Evolutionary conservation across 2,888 invertebrate species (phyloP), one percentile per base, ranked within the genome.

Genomic region (Rhagium mordax): DNA sequence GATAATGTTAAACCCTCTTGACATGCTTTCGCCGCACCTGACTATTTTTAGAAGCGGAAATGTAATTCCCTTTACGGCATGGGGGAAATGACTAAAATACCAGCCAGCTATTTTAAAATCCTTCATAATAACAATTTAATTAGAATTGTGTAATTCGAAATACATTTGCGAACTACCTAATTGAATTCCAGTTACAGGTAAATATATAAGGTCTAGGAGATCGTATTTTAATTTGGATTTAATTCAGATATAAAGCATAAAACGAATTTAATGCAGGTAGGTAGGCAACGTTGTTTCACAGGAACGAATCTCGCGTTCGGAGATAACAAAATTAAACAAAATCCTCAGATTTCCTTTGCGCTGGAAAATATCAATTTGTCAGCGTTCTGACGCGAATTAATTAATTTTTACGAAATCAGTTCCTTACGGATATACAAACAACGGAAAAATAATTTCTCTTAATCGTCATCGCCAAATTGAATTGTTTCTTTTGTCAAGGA

Each of bases 311-410:
- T 61, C 48, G 13, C 8, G 27, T 16, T 27, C 59, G 33, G 59
- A 16, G 33, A 15, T n/a, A 13, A 21, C 61, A 47, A 61, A 61
- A 61, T 47, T 7, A 61, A 24, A 24, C 33, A 47, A 24, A 24
- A 21, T 47, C n/a, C 48, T 61, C 47, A 16, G 5, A 33, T 59
- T 27, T 59, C 6, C 48, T 48, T 61, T 61, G 21, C 24, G 29
- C n/a, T 15, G 47, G 61, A 21, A 61, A 61, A 61, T 61, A 48
- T 61, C 61, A 61, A 48, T 61, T 61, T 61, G 48, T 13, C 20
- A 61, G 48, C 15, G 7, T 16, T 18, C 48, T n/a, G 47, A 47
- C 21, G 47, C n/a, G 8, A 61, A 47, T n/a, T 24, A 61, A 61
- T 61, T 61, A 61, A 61, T 48, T 48, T 48, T 47, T 48, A 61